Evolutionary conservation across 2,113 vertebrate genomes (phyloP), one percentile per base, ranked within the genome.

Genomic region (Seriola quinqueradiata): DNA sequence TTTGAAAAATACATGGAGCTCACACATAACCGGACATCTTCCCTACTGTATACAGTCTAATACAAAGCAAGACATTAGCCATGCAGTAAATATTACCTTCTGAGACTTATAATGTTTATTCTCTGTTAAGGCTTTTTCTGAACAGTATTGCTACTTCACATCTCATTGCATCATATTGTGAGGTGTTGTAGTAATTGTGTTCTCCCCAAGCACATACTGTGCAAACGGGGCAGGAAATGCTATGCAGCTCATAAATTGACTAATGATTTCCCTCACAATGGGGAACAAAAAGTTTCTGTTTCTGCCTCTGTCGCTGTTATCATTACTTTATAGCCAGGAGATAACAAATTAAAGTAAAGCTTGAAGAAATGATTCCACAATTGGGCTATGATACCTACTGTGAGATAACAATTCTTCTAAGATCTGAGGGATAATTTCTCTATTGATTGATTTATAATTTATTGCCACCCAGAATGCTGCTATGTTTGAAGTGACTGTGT

Each of bases 381-480:
- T 17, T 50, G 52, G 46, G 23, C 42, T 70, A 8, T 25, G 34
- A 58, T 42, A 23, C 75, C 76, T 46, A 36, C 58, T 65, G 65
- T n/a, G 63, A 70, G 32, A 74, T 46, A 70, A 77, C 36, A 36
- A 55, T 58, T 73, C 11, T 50, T 58, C 25, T 55, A 19, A 76
- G 68, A 79, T 79, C 64, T 60, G 7, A 71, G 23, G n/a, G 2
- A 55, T 52, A 1, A 21, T 52, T 73, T 72, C 23, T 48, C 8
- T 14, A 40, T 65, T 75, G n/a, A 38, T 63, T 76, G 17, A 70
- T 87, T 66, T 58, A 84, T 75, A 46, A 82, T 89, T 75, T 59
- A 89, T 54, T 8, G 40, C 12, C n/a, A 55, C 19, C 13, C n/a
- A 28, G 19, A 69, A 61, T 69, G 44, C 21, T 55, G 60, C 12